phyloP scores from a whole-genome alignment of 1,140 invertebrate genomes.

The Drosophila pachea region DNA sequence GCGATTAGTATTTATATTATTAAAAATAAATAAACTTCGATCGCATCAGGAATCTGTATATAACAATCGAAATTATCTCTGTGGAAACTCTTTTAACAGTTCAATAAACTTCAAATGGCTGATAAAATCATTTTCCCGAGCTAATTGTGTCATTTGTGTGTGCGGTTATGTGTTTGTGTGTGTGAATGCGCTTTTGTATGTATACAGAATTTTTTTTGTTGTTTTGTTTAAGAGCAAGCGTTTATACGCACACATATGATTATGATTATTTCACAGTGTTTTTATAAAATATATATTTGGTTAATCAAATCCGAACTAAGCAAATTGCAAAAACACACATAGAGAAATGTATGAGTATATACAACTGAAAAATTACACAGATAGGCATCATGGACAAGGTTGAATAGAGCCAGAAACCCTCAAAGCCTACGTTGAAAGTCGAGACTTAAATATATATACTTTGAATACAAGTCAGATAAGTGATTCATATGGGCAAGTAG shows the following conservation, averaged over 20 bases:
- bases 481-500: slow-evolving; percentile 27
- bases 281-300: neutral
- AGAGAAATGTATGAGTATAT: neutral
- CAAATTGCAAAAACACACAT: neutral
- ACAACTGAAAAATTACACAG: too few species aligned
- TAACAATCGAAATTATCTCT: neutral
- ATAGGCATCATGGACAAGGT: too few species aligned
- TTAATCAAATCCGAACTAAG: neutral
- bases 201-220: slow-evolving; percentile 46
- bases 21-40: neutral
- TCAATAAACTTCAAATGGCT: neutral
- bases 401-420: too few species aligned
- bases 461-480: slow-evolving; percentile 3
- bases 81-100: neutral
- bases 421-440: too few species aligned
- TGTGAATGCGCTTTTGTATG: slow-evolving; percentile 29
- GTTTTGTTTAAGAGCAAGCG: slow-evolving; percentile 32
- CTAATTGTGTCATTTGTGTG: slow-evolving; percentile 28
- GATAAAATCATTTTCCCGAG: neutral
- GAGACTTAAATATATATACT: too few species aligned
- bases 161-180: slow-evolving; percentile 14
- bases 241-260: slow-evolving; percentile 25
- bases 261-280: neutral
- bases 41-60: neutral
- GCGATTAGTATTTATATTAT: slow-evolving; percentile 25